A percentile compares a stretch with the other conserved stretches of the same genome.
phyloP scores from a whole-genome alignment of 2,888 invertebrate genomes.

The Gnatocerus cornutus region DNA sequence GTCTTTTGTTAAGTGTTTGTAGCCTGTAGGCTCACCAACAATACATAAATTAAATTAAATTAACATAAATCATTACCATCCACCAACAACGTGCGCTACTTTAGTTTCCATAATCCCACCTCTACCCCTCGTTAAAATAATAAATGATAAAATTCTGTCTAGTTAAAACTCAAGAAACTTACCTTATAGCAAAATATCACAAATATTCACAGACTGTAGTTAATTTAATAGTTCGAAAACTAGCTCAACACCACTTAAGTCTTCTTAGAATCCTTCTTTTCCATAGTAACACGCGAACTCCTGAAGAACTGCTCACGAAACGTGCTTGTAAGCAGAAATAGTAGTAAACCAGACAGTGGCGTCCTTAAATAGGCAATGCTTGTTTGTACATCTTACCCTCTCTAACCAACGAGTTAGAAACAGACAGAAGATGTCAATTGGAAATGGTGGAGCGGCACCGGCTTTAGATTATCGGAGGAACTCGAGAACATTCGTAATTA shows the following conservation, averaged over 20 bases:
- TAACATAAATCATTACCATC: no score
- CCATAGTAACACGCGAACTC: conserved; percentile 15
- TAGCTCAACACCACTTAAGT: neutral
- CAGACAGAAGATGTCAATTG: conserved; percentile 13
- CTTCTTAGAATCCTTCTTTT: conserved; percentile 19
- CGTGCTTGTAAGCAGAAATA: conserved; percentile 35
- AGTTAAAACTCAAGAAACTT: neutral
- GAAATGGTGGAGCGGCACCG: conserved; percentile 1
- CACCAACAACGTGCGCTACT: no score
- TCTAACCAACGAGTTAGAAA: neutral
- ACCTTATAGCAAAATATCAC: conserved; percentile 6
- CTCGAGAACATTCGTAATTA: conserved; percentile 30
- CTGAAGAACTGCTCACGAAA: conserved; percentile 20
- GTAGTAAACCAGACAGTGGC: neutral
- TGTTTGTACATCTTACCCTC: conserved; percentile 18
- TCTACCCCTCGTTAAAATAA: no score
- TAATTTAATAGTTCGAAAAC: neutral
- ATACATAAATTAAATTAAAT: no score
- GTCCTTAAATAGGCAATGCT: conserved; percentile 41
- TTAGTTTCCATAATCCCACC: no score
- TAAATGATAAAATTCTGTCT: no score
- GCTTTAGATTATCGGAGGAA: neutral
- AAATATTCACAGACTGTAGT: conserved; percentile 8
- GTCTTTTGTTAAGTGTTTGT: no score
- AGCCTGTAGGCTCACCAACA: no score